These are phyloP conservation scores for Taphrorychus bicolor DNA, from an alignment of 2,888 invertebrate genomes.

Conservation along the genomic window DNA sequence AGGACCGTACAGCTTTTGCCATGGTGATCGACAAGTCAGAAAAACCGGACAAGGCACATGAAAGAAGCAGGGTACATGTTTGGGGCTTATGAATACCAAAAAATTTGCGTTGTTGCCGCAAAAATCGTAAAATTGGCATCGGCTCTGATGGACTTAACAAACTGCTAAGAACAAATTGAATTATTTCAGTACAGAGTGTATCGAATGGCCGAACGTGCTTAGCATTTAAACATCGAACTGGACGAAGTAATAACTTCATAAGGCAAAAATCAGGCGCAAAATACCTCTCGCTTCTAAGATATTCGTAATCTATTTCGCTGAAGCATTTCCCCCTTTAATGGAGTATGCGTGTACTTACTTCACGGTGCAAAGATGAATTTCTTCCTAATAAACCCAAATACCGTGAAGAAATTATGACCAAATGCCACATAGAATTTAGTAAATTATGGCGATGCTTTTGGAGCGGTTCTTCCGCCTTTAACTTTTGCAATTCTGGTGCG, in stretches of 20 bases:
- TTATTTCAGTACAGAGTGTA: neutral
- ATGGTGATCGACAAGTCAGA: too few relatives aligned
- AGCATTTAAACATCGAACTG: neutral
- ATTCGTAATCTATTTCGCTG: neutral
- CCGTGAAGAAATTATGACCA: conserved; percentile 36
- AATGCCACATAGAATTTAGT: conserved; percentile 26
- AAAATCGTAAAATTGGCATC: too few relatives aligned
- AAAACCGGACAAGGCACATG: too few relatives aligned
- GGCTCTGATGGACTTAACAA: too few relatives aligned
- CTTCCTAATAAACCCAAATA: conserved; percentile 37
- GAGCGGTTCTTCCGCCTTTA: conserved; percentile 22
- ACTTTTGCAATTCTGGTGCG: neutral
- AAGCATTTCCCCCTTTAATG: conserved; percentile 8
- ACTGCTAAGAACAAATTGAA: neutral
- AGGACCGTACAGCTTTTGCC: too few relatives aligned
- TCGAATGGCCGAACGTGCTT: neutral
- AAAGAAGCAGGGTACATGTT: too few relatives aligned
- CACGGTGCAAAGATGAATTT: conserved; percentile 25
- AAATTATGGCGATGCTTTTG: conserved; percentile 26
- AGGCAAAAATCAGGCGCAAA: neutral
- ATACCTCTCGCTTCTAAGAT: neutral
- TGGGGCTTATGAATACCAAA: too few relatives aligned
- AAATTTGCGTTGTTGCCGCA: too few relatives aligned
- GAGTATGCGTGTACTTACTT: conserved; percentile 18
- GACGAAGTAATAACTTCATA: conserved; percentile 5